phyloP scores from a whole-genome alignment of 2,888 invertebrate species.

The Lissonota sp. region DNA sequence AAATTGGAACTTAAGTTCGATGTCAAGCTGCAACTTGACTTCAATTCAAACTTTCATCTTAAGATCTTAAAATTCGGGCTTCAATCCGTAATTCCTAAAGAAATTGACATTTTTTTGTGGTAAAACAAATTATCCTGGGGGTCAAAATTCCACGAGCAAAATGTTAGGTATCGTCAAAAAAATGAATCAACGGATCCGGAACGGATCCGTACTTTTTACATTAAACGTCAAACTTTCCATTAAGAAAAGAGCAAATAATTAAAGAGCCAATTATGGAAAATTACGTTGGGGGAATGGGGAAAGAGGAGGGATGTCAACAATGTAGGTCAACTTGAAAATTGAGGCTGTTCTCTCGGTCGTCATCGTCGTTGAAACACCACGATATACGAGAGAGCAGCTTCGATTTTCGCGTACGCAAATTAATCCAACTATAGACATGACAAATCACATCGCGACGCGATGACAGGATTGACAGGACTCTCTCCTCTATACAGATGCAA shows the following conservation, averaged over 20 bases:
- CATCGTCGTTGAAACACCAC: neutral
- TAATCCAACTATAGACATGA: neutral
- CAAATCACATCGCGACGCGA: too few relatives aligned
- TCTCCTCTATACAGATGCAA: neutral
- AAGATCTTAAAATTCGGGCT: too few relatives aligned
- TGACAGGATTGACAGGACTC: neutral
- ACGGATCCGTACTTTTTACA: neutral
- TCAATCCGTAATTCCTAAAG: too few relatives aligned
- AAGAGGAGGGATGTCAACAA: slow-evolving; percentile 52
- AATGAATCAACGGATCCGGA: neutral
- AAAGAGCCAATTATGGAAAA: slow-evolving; percentile 46
- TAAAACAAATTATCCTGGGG: too few relatives aligned
- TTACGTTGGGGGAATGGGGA: slow-evolving; percentile 13
- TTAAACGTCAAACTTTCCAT: slow-evolving; percentile 8
- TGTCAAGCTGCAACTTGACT: too few relatives aligned
- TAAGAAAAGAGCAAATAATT: slow-evolving; percentile 14
- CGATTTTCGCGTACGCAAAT: neutral
- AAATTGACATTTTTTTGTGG: too few relatives aligned
- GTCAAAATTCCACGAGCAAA: too few relatives aligned
- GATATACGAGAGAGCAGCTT: neutral
- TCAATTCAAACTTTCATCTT: too few relatives aligned
- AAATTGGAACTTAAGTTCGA: too few relatives aligned
- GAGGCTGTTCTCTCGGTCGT: slow-evolving; percentile 19
- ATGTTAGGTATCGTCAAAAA: neutral
- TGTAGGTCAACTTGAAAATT: slow-evolving; percentile 56